Conservation (phyloP, 2,888 invertebrate genomes). For the Phlogophora meticulosa region DNA sequence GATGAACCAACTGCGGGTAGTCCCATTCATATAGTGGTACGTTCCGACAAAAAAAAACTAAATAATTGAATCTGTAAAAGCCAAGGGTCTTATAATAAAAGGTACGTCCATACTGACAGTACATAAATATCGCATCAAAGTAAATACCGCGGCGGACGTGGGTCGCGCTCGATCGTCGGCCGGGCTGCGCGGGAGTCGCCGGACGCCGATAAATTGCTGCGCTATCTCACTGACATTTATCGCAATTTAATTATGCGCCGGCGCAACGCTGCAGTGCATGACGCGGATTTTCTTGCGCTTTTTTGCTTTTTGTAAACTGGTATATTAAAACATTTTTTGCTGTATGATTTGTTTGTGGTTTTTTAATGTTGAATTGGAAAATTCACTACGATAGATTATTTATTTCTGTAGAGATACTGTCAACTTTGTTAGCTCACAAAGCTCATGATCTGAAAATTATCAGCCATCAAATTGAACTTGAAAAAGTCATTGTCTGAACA, state of each 20-base stretch:
- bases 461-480: no score
- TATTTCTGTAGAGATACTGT: no score
- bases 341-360: neutral
- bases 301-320: slow-evolving; percentile 22
- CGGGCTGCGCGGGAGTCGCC: slow-evolving; percentile 60
- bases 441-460: no score
- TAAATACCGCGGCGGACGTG: slow-evolving; percentile 61
- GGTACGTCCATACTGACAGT: slow-evolving; percentile 31
- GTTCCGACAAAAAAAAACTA: slow-evolving; percentile 11
- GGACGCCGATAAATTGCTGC: slow-evolving; percentile 72
- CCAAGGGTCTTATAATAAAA: slow-evolving; percentile 28
- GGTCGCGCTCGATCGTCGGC: slow-evolving; percentile 40
- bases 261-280: slow-evolving; percentile 59
- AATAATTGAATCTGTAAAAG: slow-evolving; percentile 43
- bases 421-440: no score
- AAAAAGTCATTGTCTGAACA: no score
- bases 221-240: slow-evolving; percentile 80
- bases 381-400: neutral
- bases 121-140: slow-evolving; percentile 58
- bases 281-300: slow-evolving; percentile 40
- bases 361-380: neutral
- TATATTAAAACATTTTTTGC: neutral
- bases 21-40: slow-evolving; percentile 11
- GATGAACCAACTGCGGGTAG: slow-evolving; percentile 7
- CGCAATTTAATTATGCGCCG: slow-evolving; percentile 81